These are phyloP conservation scores for Nannobrachium achirus DNA, from an alignment of 2,113 vertebrate species.

Conservation along the genomic window DNA sequence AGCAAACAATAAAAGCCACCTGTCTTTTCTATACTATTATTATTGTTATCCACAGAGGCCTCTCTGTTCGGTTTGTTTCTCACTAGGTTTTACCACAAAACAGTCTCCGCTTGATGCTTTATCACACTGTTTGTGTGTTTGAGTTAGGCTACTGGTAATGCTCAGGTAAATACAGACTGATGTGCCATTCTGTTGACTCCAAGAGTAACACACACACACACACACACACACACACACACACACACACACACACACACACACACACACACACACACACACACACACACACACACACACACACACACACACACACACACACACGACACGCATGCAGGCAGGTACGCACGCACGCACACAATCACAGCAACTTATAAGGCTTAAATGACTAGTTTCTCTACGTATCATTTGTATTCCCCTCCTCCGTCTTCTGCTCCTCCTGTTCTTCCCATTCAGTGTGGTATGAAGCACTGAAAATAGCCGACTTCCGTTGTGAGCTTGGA, in stretches of 20 bases:
- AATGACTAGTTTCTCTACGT: background rate
- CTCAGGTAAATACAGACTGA: background rate
- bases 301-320: background rate
- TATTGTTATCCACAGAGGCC: background rate
- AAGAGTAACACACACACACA: background rate
- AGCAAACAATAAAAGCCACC: background rate
- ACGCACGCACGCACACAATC: background rate
- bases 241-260: background rate
- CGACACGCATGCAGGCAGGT: background rate
- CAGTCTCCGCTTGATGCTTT: background rate
- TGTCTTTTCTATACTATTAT: background rate
- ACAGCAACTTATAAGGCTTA: no score
- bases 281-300: background rate
- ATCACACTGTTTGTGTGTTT: background rate
- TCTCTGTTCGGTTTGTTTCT: background rate
- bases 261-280: constrained; percentile 1
- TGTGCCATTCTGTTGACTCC: background rate
- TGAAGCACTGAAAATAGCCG: no score
- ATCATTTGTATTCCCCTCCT: background rate
- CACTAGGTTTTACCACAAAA: background rate
- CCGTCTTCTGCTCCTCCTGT: background rate
- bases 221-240: background rate
- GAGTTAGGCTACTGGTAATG: background rate
- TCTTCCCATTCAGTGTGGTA: no score
- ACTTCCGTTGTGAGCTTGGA: no score